Percentiles rank a stretch among this genome's conserved stretches.
Evolutionary conservation across 2,888 invertebrate species (phyloP).

Genomic region (Onchidella celtica): DNA sequence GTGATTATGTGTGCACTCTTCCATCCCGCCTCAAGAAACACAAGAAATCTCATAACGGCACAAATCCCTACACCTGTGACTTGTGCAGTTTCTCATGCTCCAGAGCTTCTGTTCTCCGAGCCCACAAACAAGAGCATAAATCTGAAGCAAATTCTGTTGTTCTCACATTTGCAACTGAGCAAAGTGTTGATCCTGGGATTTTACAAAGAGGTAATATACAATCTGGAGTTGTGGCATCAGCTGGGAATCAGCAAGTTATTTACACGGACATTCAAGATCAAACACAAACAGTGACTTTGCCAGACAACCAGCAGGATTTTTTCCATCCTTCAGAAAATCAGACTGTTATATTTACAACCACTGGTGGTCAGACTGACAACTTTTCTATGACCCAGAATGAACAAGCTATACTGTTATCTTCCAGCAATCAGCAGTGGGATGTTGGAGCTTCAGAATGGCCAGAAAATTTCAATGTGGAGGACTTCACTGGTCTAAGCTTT

Average conservation of each 20-base stretch:
- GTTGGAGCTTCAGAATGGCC: conserved; percentile 16
- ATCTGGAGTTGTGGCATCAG: background rate
- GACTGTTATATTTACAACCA: conserved; percentile 26
- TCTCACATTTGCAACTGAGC: background rate
- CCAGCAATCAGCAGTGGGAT: conserved; percentile 18
- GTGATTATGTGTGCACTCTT: conserved; percentile 41
- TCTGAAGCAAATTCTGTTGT: background rate
- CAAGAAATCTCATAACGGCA: conserved; percentile 26
- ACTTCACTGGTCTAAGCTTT: conserved; percentile 20
- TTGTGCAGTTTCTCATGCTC: conserved; percentile 10
- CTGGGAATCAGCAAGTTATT: background rate
- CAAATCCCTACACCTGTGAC: conserved; percentile 16
- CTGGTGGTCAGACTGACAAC: background rate
- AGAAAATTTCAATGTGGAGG: conserved; percentile 20
- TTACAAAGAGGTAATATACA: too few species aligned
- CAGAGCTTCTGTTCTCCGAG: background rate
- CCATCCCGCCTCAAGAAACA: conserved; percentile 39
- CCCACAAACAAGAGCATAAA: conserved; percentile 12
- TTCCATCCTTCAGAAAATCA: background rate
- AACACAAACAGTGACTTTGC: background rate
- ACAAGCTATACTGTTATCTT: background rate
- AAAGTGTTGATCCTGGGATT: too few species aligned
- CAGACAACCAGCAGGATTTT: background rate
- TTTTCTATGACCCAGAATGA: background rate
- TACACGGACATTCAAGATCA: background rate